phyloP scores from a whole-genome alignment of 2,888 invertebrate genomes.

The Euclidia mi region DNA sequence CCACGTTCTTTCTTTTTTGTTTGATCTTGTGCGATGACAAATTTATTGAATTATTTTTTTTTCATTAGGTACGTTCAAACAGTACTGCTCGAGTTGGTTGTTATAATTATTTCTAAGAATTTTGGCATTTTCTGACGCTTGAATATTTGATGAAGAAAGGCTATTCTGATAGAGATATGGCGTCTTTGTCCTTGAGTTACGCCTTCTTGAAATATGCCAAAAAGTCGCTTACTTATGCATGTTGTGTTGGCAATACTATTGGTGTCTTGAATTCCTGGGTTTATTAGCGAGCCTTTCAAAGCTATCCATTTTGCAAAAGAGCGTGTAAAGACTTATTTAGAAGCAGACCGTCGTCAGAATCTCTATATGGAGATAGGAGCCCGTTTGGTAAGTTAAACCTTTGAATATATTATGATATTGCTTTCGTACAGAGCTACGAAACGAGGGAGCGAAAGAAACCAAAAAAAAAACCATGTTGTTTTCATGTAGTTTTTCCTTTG shows the following conservation, averaged over 20 bases:
- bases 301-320: conserved; percentile 30
- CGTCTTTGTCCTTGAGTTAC: conserved; percentile 45
- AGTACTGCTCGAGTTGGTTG: conserved; percentile 36
- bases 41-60: no score
- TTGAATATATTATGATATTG: conserved; percentile 10
- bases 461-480: no score
- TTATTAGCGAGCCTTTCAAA: conserved; percentile 32
- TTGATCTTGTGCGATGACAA: conserved; percentile 41
- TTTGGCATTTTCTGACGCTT: conserved; percentile 53
- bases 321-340: conserved; percentile 10
- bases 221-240: conserved; percentile 60
- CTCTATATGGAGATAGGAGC: conserved; percentile 26
- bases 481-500: no score
- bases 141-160: conserved; percentile 66
- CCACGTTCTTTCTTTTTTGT: conserved; percentile 31
- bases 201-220: conserved; percentile 53
- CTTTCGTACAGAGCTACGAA: not conserved
- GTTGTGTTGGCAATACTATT: conserved; percentile 35
- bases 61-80: conserved; percentile 27
- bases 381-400: conserved; percentile 25
- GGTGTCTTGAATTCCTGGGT: conserved; percentile 35
- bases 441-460: no score
- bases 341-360: conserved; percentile 34
- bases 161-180: conserved; percentile 61
- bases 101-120: conserved; percentile 58